These are phyloP conservation scores for Trichoplusia ni DNA, from an alignment of 1,140 invertebrate species.

Conservation along the genomic window DNA sequence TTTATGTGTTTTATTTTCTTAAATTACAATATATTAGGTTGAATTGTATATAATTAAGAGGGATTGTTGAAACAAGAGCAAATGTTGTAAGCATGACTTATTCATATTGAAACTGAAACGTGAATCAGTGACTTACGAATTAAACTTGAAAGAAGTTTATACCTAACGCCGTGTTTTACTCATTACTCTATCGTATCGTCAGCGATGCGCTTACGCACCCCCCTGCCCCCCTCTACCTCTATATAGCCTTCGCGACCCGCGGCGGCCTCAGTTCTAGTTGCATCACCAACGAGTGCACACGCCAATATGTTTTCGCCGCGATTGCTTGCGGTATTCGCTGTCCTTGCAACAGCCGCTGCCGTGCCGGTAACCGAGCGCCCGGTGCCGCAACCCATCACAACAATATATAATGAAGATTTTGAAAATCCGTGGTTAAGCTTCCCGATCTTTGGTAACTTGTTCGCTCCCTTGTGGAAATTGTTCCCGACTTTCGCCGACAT, in stretches of 20 bases:
- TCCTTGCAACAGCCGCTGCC: conserved; percentile 55
- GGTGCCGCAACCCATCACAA: conserved; percentile 53
- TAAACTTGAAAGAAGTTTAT: not conserved
- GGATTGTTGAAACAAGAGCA: too few species aligned
- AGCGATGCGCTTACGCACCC: conserved; percentile 63
- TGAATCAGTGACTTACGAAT: conserved; percentile 1
- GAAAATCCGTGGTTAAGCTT: conserved; percentile 67
- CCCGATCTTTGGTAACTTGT: conserved; percentile 62
- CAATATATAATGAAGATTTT: conserved; percentile 57
- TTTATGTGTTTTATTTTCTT: too few species aligned
- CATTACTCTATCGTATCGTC: conserved; percentile 49
- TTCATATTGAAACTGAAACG: conserved; percentile 5
- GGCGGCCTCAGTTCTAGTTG: conserved; percentile 65
- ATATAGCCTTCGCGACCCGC: conserved; percentile 70
- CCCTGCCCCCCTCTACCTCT: conserved; percentile 54
- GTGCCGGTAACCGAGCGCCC: conserved; percentile 55
- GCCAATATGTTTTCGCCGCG: conserved; percentile 67
- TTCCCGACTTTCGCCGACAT: conserved; percentile 70
- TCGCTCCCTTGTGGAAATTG: conserved; percentile 62
- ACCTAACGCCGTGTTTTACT: conserved; percentile 39
- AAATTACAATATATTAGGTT: too few species aligned
- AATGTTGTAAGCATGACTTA: too few species aligned
- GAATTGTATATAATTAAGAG: too few species aligned
- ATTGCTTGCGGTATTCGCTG: conserved; percentile 52
- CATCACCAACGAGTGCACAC: conserved; percentile 50